Percentiles rank a stretch among this genome's conserved stretches.
These are phyloP conservation scores for Dendrocopos noguchii DNA, from an alignment of 2,113 vertebrate species.

Conservation along the genomic window DNA sequence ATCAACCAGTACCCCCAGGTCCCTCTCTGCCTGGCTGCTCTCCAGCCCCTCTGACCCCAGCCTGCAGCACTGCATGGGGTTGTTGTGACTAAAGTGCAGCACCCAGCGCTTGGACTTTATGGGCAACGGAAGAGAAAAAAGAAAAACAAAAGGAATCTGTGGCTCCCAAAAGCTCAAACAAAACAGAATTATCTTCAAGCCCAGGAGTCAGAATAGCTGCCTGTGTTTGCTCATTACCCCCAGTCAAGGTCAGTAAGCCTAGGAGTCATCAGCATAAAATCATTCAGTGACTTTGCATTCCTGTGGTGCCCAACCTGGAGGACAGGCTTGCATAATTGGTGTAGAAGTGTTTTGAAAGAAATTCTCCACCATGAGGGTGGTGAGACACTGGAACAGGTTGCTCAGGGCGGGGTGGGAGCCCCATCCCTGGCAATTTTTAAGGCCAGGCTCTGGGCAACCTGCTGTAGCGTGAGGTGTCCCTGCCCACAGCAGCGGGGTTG, in stretches of 20 bases:
- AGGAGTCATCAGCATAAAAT: neutral
- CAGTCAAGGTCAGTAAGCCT: neutral
- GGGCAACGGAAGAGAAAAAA: neutral
- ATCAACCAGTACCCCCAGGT: too few relatives aligned
- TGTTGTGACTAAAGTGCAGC: too few relatives aligned
- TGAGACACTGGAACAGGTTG: too few relatives aligned
- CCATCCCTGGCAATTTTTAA: too few relatives aligned
- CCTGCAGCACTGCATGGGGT: too few relatives aligned
- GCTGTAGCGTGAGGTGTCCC: too few relatives aligned
- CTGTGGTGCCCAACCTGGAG: neutral
- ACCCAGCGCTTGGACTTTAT: neutral
- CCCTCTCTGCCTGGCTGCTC: too few relatives aligned
- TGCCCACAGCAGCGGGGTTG: too few relatives aligned
- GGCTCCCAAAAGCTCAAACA: neutral
- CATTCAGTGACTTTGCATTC: neutral
- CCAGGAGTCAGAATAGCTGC: neutral
- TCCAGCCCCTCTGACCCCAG: too few relatives aligned
- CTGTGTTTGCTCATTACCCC: neutral
- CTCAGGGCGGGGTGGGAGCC: too few relatives aligned
- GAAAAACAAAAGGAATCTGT: neutral
- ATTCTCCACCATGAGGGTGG: neutral
- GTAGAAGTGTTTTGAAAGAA: neutral
- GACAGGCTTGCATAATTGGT: neutral
- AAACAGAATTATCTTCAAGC: neutral
- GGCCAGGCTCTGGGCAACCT: too few relatives aligned